Evolutionary conservation across 2,113 vertebrate species (phyloP).

Genomic region (Ginglymostoma cirratum): DNA sequence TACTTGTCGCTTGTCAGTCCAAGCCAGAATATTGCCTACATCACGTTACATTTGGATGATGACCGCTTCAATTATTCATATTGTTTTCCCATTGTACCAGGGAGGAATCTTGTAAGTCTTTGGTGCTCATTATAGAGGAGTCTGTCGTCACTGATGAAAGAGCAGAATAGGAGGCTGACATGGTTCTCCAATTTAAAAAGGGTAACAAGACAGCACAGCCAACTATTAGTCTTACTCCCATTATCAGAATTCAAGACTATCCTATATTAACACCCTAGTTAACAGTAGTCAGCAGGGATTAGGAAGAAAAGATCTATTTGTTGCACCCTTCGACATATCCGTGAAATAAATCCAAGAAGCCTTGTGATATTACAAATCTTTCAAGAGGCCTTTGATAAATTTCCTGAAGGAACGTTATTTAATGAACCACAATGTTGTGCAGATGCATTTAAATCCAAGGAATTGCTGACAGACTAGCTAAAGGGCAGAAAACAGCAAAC

Average conservation of each 20-base stretch:
- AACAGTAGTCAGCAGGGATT: neutral
- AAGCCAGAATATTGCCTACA: too few relatives aligned
- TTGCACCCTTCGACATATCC: neutral
- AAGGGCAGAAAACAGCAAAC: neutral
- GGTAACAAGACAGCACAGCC: neutral
- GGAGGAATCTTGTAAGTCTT: neutral
- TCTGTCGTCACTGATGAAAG: neutral
- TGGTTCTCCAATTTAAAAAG: neutral
- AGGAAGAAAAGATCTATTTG: neutral
- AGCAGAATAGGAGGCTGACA: neutral
- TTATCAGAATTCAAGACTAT: neutral
- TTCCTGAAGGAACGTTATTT: neutral
- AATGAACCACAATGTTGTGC: neutral
- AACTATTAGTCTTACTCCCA: neutral
- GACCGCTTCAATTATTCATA: neutral
- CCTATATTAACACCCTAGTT: neutral
- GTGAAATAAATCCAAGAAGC: neutral
- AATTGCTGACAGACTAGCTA: neutral
- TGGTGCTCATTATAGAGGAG: neutral
- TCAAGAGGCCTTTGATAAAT: neutral
- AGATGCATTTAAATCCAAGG: neutral
- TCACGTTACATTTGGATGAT: too few relatives aligned
- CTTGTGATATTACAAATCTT: too few relatives aligned
- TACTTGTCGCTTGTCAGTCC: too few relatives aligned
- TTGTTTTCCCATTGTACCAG: neutral